Base-by-base conservation (phyloP, 2,797 vertebrate species). In the Lutjanus argentimaculatus region DNA sequence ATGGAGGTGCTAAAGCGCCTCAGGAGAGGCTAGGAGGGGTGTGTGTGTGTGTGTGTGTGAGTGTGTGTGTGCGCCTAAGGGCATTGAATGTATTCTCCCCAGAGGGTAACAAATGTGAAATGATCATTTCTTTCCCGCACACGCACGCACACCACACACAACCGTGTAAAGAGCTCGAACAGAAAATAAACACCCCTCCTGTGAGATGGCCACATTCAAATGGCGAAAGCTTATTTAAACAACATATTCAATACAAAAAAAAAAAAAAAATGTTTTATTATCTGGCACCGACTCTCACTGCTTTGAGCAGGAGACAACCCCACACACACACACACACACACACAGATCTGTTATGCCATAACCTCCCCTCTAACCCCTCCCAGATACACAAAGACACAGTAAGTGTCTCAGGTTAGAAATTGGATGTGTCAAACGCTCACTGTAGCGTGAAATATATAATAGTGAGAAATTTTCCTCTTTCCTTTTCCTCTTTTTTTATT, bases 361-460 rank as follows among this genome's bases (percentile, higher is more conserved):
- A 85, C 81, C 72, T 83, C 76, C 74, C 53, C 66, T 80, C 76
- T 84, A 77, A 83, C 70, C 81, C 52, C 58, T 80, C 67, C 76
- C 74, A 83, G 83, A 72, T 64, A 57, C 79, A 84, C 71, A 88
- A 82, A 85, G 79, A 84, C 83, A 82, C 77, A 85, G 72, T 66
- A 82, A 86, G 63, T 73, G 80, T 90, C 75, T 84, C 53, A 70
- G 82, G 78, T 85, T 85, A 88, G 79, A 91, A 91, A 85, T 86
- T 89, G 83, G 85, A 87, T 76, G 72, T 85, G 88, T 88, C 90
- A 89, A 75, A 91, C 67, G 85, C 67, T 86, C 72, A 79, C 62
- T 88, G 57, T 48, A 65, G 84, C 46, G 8, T 91, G 77, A 90
- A 91, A 91, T 85, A 86, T 84, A 81, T 83, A 67, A 89, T 73